phyloP scores from a whole-genome alignment of 2,888 invertebrate genomes.

The Galerucella nymphaeae region DNA sequence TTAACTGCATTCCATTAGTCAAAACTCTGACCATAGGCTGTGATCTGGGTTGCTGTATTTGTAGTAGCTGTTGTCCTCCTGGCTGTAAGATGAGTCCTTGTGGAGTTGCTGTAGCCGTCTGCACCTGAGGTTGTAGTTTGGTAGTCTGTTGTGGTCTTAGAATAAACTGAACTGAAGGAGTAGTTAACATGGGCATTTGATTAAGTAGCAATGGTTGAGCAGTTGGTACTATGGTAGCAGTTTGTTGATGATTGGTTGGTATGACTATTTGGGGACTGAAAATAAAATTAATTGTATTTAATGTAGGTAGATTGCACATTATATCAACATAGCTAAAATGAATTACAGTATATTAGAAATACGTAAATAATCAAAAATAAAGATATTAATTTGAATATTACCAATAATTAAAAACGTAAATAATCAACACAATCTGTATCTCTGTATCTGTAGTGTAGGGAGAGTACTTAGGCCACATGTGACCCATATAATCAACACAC shows the following conservation, averaged over 20 bases:
- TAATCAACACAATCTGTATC: too few relatives aligned
- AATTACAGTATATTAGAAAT: too few relatives aligned
- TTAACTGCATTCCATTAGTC: slow-evolving; percentile 67
- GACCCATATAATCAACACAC: too few relatives aligned
- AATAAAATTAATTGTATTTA: slow-evolving; percentile 18
- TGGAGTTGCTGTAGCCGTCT: slow-evolving; percentile 57
- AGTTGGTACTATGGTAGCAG: slow-evolving; percentile 62
- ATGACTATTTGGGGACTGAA: slow-evolving; percentile 63
- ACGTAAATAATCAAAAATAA: too few relatives aligned
- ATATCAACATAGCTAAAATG: too few relatives aligned
- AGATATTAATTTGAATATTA: too few relatives aligned
- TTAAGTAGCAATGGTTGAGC: slow-evolving; percentile 63
- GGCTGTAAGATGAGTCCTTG: slow-evolving; percentile 63
- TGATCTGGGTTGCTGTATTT: slow-evolving; percentile 57
- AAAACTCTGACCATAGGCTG: slow-evolving; percentile 69
- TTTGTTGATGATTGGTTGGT: slow-evolving; percentile 57
- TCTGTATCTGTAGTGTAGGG: too few relatives aligned
- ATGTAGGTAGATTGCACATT: neutral
- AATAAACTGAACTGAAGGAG: slow-evolving; percentile 78
- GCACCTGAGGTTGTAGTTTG: slow-evolving; percentile 62
- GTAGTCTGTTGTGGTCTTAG: slow-evolving; percentile 72
- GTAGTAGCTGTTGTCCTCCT: slow-evolving; percentile 59
- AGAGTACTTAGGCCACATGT: too few relatives aligned
- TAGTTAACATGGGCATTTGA: slow-evolving; percentile 65
- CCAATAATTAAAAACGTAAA: too few relatives aligned